Base-by-base conservation (phyloP, 2,113 vertebrate genomes). In the Menidia beryllina region DNA sequence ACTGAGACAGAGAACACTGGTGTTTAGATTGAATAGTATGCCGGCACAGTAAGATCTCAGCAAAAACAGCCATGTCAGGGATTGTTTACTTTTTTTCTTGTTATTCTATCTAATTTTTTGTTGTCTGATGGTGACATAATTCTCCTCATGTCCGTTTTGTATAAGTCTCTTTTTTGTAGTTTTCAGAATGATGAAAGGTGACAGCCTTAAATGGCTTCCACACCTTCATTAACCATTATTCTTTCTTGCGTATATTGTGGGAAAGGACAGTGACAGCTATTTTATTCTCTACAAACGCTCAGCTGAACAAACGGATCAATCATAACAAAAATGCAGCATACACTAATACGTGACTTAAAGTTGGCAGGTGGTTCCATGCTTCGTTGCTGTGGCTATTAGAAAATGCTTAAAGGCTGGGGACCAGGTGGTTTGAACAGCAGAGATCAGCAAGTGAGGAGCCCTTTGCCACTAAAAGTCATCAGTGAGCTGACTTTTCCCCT, bases 341-440 rank as follows among this genome's bases (percentile, higher is more conserved):
- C 41, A 71, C 63, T 65, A 73, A 80, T 61, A 69, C 62, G 41
- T 62, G 68, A 72, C 47, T 69, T 72, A 79, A 26, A 54, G 34
- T 20, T 0, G 49, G 57, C 58, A 20, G 60, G 74, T 82, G 75
- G 80, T 43, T n/a, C 25, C 25, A 21, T 59, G 69, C 82, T 82
- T 88, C 86, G 85, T 81, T 81, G 60, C 21, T 62, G 61, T 38
- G 48, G 59, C 45, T 34, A 72, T 89, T 86, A 72, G 59, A 67
- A 80, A 82, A 60, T 66, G 70, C 43, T 84, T 83, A 82, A 65
- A 78, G 64, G 65, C 58, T 61, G 62, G 67, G 62, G 81, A 87
- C 82, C 91, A 89, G 89, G 72, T 91, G 88, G 80, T 83, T 53
- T 51, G 54, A 66, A 75, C 51, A 70, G 59, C 60, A 70, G 72